Percentiles rank a stretch among this genome's conserved stretches.
Conservation (phyloP, 2,113 vertebrate genomes). For the Trichechus manatus region DNA sequence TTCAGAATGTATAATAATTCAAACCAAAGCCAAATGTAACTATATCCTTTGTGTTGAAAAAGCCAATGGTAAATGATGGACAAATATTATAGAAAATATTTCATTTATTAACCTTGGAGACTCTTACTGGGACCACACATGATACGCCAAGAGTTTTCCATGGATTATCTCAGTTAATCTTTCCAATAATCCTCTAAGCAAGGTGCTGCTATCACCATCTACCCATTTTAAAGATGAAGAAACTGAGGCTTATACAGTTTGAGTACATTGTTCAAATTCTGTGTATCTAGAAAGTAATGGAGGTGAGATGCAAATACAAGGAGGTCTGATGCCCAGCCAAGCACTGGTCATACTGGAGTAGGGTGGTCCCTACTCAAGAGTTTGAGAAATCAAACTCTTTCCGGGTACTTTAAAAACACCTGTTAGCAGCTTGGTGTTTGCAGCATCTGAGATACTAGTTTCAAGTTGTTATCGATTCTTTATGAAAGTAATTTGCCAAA, state of each 20-base stretch:
- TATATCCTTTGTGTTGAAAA: background rate
- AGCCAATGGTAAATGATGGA: background rate
- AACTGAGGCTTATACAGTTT: background rate
- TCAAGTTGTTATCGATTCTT: conserved; percentile 34
- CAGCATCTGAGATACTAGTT: background rate
- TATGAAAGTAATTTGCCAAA: background rate
- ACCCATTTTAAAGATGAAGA: background rate
- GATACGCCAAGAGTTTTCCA: background rate
- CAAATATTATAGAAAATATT: conserved; percentile 2
- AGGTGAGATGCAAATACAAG: background rate
- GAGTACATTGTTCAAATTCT: background rate
- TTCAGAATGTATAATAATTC: background rate
- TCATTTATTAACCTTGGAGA: background rate
- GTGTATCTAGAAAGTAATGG: background rate
- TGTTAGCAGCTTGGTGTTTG: background rate
- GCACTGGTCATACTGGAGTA: background rate
- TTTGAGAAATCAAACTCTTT: background rate
- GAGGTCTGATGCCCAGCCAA: background rate
- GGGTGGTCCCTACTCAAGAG: too few species aligned
- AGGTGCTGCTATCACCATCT: background rate
- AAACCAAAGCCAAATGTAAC: background rate
- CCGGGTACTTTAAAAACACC: background rate
- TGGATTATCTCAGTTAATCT: background rate
- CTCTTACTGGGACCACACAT: background rate
- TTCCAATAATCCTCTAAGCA: background rate